Evolutionary conservation across 2,113 vertebrate species (phyloP).

Genomic region (Toxotes jaculatrix): DNA sequence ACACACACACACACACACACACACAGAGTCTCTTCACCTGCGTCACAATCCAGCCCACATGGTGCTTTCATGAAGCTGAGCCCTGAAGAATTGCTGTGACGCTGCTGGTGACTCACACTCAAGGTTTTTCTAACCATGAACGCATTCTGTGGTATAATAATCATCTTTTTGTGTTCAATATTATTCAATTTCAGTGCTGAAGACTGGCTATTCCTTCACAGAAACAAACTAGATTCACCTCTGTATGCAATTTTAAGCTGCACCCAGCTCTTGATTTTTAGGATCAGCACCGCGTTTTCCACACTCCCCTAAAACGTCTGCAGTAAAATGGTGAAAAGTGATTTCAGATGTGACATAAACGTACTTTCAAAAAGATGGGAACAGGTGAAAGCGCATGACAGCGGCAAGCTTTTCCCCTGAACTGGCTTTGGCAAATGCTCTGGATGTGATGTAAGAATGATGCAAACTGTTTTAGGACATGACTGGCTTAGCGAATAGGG

Average conservation of each 20-base stretch:
- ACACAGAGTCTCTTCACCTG: conserved; percentile 63
- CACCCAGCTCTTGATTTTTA: conserved; percentile 21
- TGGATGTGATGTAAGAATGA: conserved; percentile 78
- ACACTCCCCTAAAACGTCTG: conserved; percentile 17
- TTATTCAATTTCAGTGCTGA: conserved; percentile 25
- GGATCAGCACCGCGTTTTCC: conserved; percentile 4
- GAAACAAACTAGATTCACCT: conserved; percentile 19
- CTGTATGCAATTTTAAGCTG: conserved; percentile 19
- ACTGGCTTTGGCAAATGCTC: conserved; percentile 60
- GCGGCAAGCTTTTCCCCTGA: conserved; percentile 55
- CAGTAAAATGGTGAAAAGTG: conserved; percentile 50
- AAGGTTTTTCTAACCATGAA: conserved; percentile 52
- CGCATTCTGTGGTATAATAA: conserved; percentile 12
- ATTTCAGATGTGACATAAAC: conserved; percentile 52
- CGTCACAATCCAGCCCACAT: conserved; percentile 72
- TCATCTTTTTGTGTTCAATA: conserved; percentile 29
- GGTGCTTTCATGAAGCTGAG: conserved; percentile 51
- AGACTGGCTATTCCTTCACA: conserved; percentile 48
- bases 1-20: neutral
- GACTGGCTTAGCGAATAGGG: conserved; percentile 70
- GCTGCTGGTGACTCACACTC: conserved; percentile 68
- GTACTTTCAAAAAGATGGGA: conserved; percentile 57
- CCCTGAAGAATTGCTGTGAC: conserved; percentile 59
- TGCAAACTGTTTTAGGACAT: conserved; percentile 72
- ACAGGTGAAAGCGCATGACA: conserved; percentile 54